phyloP scores from a whole-genome alignment of 2,113 vertebrate genomes.

The Cheilinus undulatus region DNA sequence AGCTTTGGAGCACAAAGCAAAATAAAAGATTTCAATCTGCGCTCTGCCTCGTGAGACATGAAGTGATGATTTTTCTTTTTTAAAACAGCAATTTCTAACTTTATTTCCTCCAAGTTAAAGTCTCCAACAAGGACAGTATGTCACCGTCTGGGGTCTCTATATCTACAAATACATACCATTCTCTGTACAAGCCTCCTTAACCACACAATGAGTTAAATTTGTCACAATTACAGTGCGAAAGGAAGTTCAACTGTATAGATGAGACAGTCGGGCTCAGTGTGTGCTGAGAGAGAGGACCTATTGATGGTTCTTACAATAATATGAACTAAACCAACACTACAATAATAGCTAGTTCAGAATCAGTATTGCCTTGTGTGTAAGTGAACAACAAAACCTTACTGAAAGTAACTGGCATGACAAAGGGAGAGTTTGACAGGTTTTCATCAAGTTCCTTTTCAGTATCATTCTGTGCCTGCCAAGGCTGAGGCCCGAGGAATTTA shows the following conservation, averaged over 20 bases:
- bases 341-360: neutral
- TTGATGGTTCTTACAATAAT: neutral
- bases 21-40: slow-evolving; percentile 19
- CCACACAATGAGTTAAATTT: slow-evolving; percentile 24
- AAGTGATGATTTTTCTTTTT: neutral
- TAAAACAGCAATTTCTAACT: neutral
- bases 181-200: slow-evolving; percentile 23
- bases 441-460: too few species aligned
- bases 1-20: slow-evolving; percentile 19
- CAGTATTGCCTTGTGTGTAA: neutral
- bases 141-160: neutral
- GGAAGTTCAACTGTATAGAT: neutral
- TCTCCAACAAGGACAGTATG: neutral
- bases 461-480: too few species aligned
- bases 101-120: neutral
- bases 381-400: neutral
- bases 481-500: too few species aligned
- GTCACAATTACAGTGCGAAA: slow-evolving; percentile 40
- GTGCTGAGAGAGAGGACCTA: slow-evolving; percentile 5
- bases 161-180: slow-evolving; percentile 3
- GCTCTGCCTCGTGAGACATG: neutral
- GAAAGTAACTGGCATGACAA: neutral
- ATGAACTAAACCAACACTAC: neutral
- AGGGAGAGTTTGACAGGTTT: too few species aligned
- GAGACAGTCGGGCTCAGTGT: slow-evolving; percentile 12